Base-by-base conservation (phyloP, 2,113 vertebrate species). In the Xenus cinereus region DNA sequence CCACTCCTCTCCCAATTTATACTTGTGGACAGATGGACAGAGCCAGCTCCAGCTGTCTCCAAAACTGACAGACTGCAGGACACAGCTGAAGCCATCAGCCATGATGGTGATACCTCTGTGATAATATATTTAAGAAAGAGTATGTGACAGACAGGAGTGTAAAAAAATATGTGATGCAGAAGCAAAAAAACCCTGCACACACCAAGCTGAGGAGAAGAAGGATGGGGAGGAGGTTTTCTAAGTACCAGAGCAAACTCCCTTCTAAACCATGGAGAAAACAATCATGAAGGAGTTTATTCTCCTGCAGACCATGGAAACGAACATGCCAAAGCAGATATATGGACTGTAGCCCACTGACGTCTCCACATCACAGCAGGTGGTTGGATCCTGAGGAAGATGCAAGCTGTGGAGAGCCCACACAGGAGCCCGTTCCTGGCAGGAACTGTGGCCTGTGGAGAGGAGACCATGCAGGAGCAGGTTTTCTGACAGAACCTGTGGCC, bases 21-120 rank as follows among this genome's bases (percentile, higher is more conserved):
- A 18, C 6, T 43, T 66, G 5, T 20, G n/a, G 50, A 24, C 7
- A 68, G 60, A 51, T 2, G 14, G 46, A 50, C n/a, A 63, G 11
- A 91, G 2, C 1, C 33, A 33, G 13, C 18, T 64, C 0, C 0
- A 64, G 18, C 12, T 2, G 10, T 20, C 12, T 28, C 57, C 2
- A 3, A 30, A 54, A 22, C 8, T 51, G 11, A 57, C 11, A 4
- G 9, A 32, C 26, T 5, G 4, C 32, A 69, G 63, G 56, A 20
- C 23, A 75, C 33, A 80, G 22, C 3, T 54, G n/a, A 59, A 41
- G 10, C 5, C 50, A 43, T 23, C 56, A 48, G 4, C 15, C 8
- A 10, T 35, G 10, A 68, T 46, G 5, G 7, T 43, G 20, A 3
- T 2, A 5, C 8, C 24, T 79, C 35, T 69, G 48, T 69, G 33